A percentile compares a stretch with the other conserved stretches of the same genome.
These are phyloP conservation scores for Aphelocoma coerulescens DNA, from an alignment of 2,113 vertebrate species.

Conservation along the genomic window DNA sequence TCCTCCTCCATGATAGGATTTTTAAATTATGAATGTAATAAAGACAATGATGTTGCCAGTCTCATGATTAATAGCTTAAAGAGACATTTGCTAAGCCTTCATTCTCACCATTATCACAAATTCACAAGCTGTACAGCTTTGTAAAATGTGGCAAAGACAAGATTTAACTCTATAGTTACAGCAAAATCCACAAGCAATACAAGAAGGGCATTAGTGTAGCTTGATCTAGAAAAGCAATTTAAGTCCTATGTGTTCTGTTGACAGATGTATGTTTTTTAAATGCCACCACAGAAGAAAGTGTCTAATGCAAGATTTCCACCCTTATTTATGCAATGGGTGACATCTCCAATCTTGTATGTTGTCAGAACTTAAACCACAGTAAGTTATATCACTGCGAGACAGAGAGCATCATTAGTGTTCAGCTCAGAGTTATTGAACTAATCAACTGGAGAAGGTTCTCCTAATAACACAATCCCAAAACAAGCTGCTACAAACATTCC, in stretches of 20 bases:
- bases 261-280: conserved; percentile 43
- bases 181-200: background rate
- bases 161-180: conserved; percentile 36
- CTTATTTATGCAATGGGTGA: background rate
- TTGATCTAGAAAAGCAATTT: conserved; percentile 20
- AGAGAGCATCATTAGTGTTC: background rate
- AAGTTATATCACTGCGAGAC: background rate
- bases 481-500: conserved; percentile 19
- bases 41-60: conserved; percentile 62
- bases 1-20: conserved; percentile 59
- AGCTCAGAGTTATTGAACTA: conserved; percentile 5
- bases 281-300: background rate
- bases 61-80: conserved; percentile 58
- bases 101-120: conserved; percentile 47
- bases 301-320: background rate
- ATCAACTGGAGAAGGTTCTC: conserved; percentile 26
- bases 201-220: background rate
- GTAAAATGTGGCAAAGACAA: background rate
- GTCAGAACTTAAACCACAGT: conserved; percentile 28
- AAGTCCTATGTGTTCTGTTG: conserved; percentile 2
- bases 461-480: background rate
- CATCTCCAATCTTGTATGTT: background rate
- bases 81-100: conserved; percentile 37
- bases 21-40: conserved; percentile 67
- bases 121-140: conserved; percentile 29